phyloP scores from a whole-genome alignment of 37 sponge, comb jelly and placozoan species.

The Bolinopsis microptera region DNA sequence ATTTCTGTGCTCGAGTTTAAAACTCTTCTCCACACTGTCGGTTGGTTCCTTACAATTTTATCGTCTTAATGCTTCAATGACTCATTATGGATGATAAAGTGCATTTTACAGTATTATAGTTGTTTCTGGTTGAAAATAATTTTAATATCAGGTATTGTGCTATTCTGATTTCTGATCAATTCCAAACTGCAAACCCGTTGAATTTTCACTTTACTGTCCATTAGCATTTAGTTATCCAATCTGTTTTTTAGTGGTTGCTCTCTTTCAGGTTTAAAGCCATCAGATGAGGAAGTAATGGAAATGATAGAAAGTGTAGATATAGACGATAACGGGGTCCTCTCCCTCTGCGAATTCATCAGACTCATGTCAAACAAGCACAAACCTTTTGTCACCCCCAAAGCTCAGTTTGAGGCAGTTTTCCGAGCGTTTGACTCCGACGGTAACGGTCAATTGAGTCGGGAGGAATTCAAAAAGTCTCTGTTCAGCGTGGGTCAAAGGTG shows the following conservation, averaged over 20 bases:
- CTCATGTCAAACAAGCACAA: slow-evolving; percentile 61
- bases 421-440: slow-evolving; percentile 63
- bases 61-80: no score
- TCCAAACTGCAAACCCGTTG: no score
- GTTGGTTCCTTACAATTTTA: no score
- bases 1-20: slow-evolving; percentile 35
- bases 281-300: slow-evolving; percentile 46
- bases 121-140: neutral
- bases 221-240: no score
- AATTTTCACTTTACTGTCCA: no score
- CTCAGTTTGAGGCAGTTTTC: slow-evolving; percentile 59
- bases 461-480: slow-evolving; percentile 52
- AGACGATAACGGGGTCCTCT: slow-evolving; percentile 51
- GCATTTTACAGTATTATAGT: neutral
- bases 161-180: no score
- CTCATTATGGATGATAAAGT: neutral
- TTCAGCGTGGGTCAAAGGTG: slow-evolving; percentile 60
- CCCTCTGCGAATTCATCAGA: slow-evolving; percentile 49
- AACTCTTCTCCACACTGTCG: slow-evolving; percentile 40
- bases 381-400: slow-evolving; percentile 26
- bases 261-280: slow-evolving; percentile 51
- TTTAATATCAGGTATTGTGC: no score
- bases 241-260: no score
- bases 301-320: slow-evolving; percentile 57
- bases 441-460: slow-evolving; percentile 52